A percentile compares a stretch with the other conserved stretches of the same genome.
Conservation (phyloP, 2,888 invertebrate species). For the Sturmia bella region DNA sequence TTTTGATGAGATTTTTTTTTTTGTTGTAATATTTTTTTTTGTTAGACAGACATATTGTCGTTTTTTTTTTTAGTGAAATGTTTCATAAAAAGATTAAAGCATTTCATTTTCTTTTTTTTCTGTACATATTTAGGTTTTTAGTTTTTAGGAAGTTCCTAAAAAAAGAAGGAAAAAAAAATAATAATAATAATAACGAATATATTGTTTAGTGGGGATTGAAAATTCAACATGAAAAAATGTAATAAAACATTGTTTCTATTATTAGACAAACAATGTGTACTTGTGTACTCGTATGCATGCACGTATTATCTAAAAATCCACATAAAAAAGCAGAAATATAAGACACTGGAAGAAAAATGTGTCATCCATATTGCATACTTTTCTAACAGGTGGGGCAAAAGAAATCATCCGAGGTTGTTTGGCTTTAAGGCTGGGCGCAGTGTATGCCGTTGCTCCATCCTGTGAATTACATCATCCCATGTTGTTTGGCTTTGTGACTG, state of each 20-base stretch:
- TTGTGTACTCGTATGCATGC: neutral
- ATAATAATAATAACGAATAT: neutral
- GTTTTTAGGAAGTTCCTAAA: conserved; percentile 17
- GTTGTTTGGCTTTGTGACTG: too few relatives aligned
- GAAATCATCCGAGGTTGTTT: too few relatives aligned
- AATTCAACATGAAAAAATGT: conserved; percentile 20
- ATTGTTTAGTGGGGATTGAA: conserved; percentile 41
- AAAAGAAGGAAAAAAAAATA: neutral
- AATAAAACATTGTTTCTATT: conserved; percentile 48
- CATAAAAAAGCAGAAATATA: neutral
- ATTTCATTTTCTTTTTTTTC: conserved; percentile 34
- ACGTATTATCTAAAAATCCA: neutral
- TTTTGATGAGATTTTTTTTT: neutral
- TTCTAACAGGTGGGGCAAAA: too few relatives aligned
- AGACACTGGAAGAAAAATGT: conserved; percentile 22
- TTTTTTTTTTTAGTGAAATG: conserved; percentile 34
- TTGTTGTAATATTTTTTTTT: neutral
- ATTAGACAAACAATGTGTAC: conserved; percentile 25
- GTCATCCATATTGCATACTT: too few relatives aligned
- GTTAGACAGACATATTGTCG: conserved; percentile 22
- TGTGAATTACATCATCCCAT: too few relatives aligned
- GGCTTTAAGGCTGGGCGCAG: too few relatives aligned
- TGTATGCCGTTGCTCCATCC: too few relatives aligned
- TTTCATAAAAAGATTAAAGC: conserved; percentile 43
- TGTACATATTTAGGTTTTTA: conserved; percentile 27